Evolutionary conservation across 2,888 invertebrate genomes (phyloP).

Genomic region (Entomobrya proxima): DNA sequence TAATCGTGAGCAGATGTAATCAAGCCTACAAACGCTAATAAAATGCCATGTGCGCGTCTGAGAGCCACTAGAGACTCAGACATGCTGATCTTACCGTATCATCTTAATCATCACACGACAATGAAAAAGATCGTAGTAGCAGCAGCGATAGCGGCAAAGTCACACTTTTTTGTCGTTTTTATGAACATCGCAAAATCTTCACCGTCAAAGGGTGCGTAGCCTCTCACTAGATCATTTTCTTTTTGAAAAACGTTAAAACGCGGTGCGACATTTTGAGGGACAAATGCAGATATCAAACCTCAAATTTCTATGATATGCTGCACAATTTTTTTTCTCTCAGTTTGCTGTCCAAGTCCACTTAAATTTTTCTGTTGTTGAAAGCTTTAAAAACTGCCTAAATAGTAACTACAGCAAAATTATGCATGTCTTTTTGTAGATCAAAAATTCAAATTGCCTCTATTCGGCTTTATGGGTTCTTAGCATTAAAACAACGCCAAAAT

Average conservation of each 20-base stretch:
- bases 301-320: background rate
- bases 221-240: background rate
- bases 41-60: too few species aligned
- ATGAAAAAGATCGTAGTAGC: background rate
- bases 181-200: background rate
- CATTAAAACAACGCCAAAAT: background rate
- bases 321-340: background rate
- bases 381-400: too few species aligned
- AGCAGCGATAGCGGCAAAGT: background rate
- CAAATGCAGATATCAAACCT: constrained; percentile 25
- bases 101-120: constrained; percentile 45
- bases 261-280: background rate
- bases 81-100: constrained; percentile 51
- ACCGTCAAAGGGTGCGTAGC: background rate
- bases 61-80: constrained; percentile 18
- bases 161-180: constrained; percentile 4
- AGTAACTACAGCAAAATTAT: too few species aligned
- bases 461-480: background rate
- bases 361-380: too few species aligned
- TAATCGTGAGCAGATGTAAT: constrained; percentile 69
- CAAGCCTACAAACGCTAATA: constrained; percentile 40
- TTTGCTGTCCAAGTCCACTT: background rate
- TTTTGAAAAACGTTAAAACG: background rate
- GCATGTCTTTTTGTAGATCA: too few species aligned
- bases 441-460: too few species aligned